Evolutionary conservation across 1,140 invertebrate genomes (phyloP).

Genomic region (Gryllus bimaculatus): DNA sequence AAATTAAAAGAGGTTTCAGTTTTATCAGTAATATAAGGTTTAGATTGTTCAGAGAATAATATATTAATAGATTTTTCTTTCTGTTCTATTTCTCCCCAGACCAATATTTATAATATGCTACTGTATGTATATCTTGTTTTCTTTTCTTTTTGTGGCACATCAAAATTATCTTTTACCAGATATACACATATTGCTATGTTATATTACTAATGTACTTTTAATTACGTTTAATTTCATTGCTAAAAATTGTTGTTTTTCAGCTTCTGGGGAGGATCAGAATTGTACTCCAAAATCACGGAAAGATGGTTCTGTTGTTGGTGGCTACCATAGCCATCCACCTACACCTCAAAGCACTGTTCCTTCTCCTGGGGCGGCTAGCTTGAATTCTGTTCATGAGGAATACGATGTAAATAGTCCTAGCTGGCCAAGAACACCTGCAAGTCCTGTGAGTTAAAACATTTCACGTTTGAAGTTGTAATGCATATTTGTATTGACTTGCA

Average conservation of each 20-base stretch:
- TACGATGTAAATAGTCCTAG: conserved; percentile 76
- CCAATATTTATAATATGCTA: too few relatives aligned
- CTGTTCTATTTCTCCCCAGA: too few relatives aligned
- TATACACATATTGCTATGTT: too few relatives aligned
- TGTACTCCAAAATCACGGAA: conserved; percentile 68
- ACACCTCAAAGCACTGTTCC: conserved; percentile 62
- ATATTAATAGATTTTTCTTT: too few relatives aligned
- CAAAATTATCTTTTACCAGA: too few relatives aligned
- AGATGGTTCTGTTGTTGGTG: conserved; percentile 32
- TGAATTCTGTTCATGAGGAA: conserved; percentile 79
- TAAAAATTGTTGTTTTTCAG: conserved; percentile 36
- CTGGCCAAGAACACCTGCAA: conserved; percentile 79
- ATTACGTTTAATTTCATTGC: too few relatives aligned
- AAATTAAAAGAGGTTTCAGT: too few relatives aligned
- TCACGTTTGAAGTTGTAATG: neutral
- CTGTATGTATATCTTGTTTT: too few relatives aligned
- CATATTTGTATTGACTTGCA: neutral
- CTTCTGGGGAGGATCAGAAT: conserved; percentile 73
- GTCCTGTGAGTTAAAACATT: conserved; percentile 59
- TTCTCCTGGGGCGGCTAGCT: conserved; percentile 71
- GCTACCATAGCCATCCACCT: conserved; percentile 52
- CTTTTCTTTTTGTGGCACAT: too few relatives aligned
- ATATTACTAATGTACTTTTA: too few relatives aligned
- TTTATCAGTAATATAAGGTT: too few relatives aligned
- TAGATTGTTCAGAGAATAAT: too few relatives aligned